These are phyloP conservation scores for Leptocoma aspasia DNA, from an alignment of 2,113 vertebrate genomes.

Conservation along the genomic window DNA sequence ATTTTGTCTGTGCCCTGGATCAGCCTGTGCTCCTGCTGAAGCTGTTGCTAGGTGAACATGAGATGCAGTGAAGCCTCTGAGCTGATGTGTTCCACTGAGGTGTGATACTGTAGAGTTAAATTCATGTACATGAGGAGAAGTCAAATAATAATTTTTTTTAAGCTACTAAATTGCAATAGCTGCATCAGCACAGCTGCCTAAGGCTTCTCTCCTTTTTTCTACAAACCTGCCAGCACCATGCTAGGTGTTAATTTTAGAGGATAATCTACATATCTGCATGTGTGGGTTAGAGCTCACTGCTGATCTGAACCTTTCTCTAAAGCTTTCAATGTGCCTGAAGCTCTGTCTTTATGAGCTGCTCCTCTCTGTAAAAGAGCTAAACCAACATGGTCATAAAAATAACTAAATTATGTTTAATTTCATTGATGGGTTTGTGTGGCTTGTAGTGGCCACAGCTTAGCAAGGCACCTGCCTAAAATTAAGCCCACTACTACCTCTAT, in stretches of 20 bases:
- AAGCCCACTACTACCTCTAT: neutral
- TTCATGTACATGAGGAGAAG: neutral
- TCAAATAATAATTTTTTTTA: neutral
- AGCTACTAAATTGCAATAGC: neutral
- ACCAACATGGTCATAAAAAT: neutral
- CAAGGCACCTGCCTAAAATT: constrained; percentile 29
- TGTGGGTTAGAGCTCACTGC: neutral
- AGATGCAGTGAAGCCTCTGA: neutral
- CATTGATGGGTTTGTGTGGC: neutral
- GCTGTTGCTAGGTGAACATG: accelerated
- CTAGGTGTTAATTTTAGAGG: neutral
- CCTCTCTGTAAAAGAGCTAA: neutral
- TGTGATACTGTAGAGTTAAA: neutral
- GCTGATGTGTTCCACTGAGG: neutral
- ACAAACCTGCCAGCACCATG: neutral
- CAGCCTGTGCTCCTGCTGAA: neutral
- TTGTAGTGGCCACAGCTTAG: neutral
- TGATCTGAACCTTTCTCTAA: neutral
- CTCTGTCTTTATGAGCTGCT: neutral
- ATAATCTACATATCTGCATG: neutral
- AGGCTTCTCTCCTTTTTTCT: neutral
- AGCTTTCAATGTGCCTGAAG: neutral
- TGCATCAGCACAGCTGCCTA: neutral
- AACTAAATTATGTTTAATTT: neutral
- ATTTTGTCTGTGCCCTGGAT: neutral